Evolutionary conservation across 2,113 vertebrate genomes (phyloP).

Genomic region (Alethe castanea): DNA sequence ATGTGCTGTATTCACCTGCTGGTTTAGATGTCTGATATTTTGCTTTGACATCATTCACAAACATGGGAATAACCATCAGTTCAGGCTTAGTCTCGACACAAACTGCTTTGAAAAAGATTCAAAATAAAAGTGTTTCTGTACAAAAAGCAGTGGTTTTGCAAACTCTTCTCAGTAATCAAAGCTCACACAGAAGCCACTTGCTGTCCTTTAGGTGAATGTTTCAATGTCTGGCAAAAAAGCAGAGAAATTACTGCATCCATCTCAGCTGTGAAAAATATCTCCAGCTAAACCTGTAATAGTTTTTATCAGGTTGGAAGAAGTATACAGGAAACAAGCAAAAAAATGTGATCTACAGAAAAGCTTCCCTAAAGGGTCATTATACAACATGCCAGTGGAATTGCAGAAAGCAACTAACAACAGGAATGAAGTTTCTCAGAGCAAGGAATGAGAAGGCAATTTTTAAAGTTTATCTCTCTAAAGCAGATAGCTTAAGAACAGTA

Average conservation of each 20-base stretch:
- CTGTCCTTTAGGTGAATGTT: background rate
- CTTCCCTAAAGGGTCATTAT: background rate
- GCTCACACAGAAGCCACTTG: background rate
- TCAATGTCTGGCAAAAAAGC: background rate
- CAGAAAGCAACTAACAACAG: background rate
- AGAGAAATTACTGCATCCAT: background rate
- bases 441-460: background rate
- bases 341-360: background rate
- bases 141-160: background rate
- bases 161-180: background rate
- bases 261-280: background rate
- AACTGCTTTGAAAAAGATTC: background rate
- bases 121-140: background rate
- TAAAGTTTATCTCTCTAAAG: background rate
- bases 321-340: background rate
- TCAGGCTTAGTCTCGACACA: background rate
- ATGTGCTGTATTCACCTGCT: background rate
- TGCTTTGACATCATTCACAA: slow-evolving; percentile 15
- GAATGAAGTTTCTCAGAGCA: background rate
- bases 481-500: background rate
- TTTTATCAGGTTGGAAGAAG: background rate
- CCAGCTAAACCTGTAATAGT: background rate
- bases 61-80: background rate
- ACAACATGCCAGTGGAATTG: background rate
- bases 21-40: background rate